Evolutionary conservation across 2,113 vertebrate species (phyloP).

Genomic region (Orthonyx spaldingii): DNA sequence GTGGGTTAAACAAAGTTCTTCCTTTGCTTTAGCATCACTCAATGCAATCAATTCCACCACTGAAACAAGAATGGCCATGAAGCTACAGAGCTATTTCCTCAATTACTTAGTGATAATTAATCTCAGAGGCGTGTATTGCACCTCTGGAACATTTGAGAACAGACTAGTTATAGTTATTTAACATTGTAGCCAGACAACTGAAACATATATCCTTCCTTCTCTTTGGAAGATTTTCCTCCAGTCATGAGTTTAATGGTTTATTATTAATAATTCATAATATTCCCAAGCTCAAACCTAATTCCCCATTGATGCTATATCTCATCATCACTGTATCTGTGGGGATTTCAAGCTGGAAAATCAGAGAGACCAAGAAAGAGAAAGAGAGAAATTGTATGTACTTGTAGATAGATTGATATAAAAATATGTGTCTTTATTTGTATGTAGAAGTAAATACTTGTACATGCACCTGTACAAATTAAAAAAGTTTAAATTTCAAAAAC

Average conservation of each 20-base stretch:
- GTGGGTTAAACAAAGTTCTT: not conserved
- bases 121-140: not conserved
- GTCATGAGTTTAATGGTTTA: not conserved
- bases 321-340: not conserved
- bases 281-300: not conserved
- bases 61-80: not conserved
- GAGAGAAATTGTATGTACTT: not conserved
- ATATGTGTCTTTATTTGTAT: accelerated
- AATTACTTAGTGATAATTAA: not conserved
- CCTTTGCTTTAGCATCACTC: not conserved
- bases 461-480: not conserved
- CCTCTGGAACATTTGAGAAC: not conserved
- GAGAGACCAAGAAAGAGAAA: not conserved
- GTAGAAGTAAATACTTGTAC: not conserved
- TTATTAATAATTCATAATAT: not conserved
- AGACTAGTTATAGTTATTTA: not conserved
- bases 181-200: not conserved
- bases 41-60: not conserved
- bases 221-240: not conserved
- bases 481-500: not conserved
- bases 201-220: not conserved
- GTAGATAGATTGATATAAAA: not conserved
- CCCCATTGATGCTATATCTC: not conserved
- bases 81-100: not conserved
- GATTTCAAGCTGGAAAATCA: not conserved